phyloP scores from a whole-genome alignment of 2,113 vertebrate species.

The Phylloscopus whistleri region DNA sequence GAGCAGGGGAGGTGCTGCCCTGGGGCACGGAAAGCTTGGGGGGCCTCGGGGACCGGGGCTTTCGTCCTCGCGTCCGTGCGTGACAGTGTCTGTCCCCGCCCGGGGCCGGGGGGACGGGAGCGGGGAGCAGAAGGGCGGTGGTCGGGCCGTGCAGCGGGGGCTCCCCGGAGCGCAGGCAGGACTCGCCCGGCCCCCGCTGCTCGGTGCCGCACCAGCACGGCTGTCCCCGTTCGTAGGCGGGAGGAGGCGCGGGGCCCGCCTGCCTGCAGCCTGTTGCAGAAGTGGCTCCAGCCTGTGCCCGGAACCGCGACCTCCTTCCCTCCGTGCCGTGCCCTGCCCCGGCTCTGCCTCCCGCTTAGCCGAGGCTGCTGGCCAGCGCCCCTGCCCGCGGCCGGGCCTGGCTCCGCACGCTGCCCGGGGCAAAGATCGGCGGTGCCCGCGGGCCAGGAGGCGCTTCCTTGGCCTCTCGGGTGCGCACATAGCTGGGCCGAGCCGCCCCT shows the following conservation, averaged over 20 bases:
- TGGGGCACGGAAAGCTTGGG: not conserved
- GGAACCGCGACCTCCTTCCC: not conserved
- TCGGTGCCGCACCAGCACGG: not conserved
- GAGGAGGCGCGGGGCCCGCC: not conserved
- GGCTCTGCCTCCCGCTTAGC: not conserved
- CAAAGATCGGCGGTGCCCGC: not conserved
- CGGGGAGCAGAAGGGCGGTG: not conserved
- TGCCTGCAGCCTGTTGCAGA: constrained; percentile 12
- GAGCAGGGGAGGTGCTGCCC: not conserved
- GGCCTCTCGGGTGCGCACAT: not conserved
- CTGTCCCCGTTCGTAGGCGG: fast-evolving
- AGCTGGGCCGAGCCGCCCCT: not conserved
- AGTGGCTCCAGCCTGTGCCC: not conserved
- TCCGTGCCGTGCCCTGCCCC: not conserved
- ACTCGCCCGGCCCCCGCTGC: not conserved
- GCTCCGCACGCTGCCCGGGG: not conserved
- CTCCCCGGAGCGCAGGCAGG: not conserved
- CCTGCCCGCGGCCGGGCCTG: not conserved
- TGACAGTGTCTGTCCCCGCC: not conserved
- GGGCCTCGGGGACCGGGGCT: not conserved
- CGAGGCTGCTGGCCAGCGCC: not conserved
- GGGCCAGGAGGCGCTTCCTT: not conserved
- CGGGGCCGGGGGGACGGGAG: not conserved
- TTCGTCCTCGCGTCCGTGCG: not conserved
- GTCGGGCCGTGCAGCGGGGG: not conserved